Evolutionary conservation across 2,888 invertebrate genomes (phyloP).

Genomic region (Parnassius orleans): DNA sequence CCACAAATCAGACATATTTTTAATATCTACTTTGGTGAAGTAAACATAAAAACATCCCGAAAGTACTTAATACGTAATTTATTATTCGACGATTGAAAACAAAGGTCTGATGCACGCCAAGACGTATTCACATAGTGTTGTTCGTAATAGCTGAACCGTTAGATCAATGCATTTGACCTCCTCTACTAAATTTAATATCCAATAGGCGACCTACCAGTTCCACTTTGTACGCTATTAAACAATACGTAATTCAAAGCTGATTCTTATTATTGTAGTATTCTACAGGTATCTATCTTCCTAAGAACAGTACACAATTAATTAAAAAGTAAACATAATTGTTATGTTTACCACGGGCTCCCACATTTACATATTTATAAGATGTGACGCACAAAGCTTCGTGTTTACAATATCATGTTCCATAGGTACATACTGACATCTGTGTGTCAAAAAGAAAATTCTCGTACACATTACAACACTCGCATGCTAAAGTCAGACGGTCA

Average conservation of each 20-base stretch:
- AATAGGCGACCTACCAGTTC: constrained; percentile 11
- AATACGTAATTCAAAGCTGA: constrained; percentile 6
- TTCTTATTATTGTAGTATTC: constrained; percentile 4
- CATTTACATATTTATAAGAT: not conserved
- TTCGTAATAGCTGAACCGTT: constrained; percentile 62
- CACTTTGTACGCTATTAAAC: constrained; percentile 10
- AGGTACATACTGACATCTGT: not conserved
- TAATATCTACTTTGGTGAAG: not conserved
- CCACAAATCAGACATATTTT: not conserved
- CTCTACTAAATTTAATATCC: constrained; percentile 46
- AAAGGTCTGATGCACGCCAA: constrained; percentile 24
- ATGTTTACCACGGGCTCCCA: not conserved
- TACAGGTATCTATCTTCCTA: not conserved
- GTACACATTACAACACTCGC: too few species aligned
- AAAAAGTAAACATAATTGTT: constrained; percentile 3
- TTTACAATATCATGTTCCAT: not conserved
- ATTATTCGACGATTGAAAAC: too few species aligned
- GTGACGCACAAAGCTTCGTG: not conserved
- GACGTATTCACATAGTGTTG: constrained; percentile 57
- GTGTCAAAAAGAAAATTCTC: too few species aligned
- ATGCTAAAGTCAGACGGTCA: not conserved
- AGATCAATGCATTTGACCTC: constrained; percentile 69
- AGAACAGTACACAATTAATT: constrained; percentile 7
- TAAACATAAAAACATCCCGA: not conserved
- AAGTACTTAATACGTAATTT: too few species aligned